Evolutionary conservation across 2,113 vertebrate genomes (phyloP), one percentile per base, ranked within the genome.

Genomic region (Tyrannus savana): DNA sequence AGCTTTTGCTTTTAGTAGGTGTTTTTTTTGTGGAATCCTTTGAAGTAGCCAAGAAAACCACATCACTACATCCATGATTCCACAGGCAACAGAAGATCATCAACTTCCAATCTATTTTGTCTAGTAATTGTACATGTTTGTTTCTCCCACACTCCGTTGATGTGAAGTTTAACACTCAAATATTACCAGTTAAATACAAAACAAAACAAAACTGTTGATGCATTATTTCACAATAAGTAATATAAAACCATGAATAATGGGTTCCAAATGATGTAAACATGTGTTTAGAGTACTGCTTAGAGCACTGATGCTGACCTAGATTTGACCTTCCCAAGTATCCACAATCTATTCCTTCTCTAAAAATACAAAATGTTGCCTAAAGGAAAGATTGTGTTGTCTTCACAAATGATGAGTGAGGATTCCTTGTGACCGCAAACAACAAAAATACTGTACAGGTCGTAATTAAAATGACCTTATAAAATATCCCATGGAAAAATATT

Each of bases 41-140:
- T 97, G 96, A 97, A 97, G 96, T 97, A 97, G 96, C 96, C 96
- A 95, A 96, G 95, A 96, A 97, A 97, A 97, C 96, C 96, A 97
- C 96, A 96, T 97, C 96, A 97, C 88, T 95, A 7, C 95, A 64
- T 95, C 83, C 62, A 6, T 78, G 87, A 93, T 86, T 96, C 95
- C 93, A 96, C 90, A 95, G 86, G 92, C 95, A 97, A 94, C 76
- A 94, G 92, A 87, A 92, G 88, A 88, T 94, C 90, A 31, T 96
- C 96, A 96, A 93, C 88, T 96, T 97, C 95, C 95, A 96, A 94
- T 95, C 88, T 96, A 81, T 93, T 97, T 95, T 94, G 92, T 95
- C 96, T 94, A 78, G 83, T 94, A 96, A 96, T 94, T 97, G 90
- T 84, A 87, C 31, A 22, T 86, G 93, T 94, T 96, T 96, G 80